Conservation (phyloP, 2,113 vertebrate genomes). For the Sarotherodon lohbergeri region DNA sequence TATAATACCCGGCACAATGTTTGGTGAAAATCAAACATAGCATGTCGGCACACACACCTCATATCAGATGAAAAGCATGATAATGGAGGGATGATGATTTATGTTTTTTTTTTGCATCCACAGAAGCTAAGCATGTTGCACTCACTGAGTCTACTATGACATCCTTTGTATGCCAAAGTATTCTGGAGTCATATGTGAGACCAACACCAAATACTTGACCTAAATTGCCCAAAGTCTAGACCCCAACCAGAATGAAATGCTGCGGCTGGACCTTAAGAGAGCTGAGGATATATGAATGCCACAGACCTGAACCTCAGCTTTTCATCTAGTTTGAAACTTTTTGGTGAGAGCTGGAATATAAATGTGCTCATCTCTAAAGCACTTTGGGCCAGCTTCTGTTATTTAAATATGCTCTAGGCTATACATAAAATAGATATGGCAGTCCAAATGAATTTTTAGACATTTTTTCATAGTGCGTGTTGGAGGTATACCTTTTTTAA, state of each 20-base stretch:
- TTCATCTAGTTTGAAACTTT: not conserved
- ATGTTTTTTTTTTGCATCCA: not conserved
- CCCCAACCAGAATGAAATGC: not conserved
- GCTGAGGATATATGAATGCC: not conserved
- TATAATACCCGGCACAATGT: not conserved
- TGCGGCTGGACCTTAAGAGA: not conserved
- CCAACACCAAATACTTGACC: not conserved
- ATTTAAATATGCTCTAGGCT: not conserved
- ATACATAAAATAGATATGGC: not conserved
- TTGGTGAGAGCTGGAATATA: not conserved
- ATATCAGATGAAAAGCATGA: not conserved
- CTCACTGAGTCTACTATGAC: not conserved
- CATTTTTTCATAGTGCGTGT: not conserved
- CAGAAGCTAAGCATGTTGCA: not conserved
- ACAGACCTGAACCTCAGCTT: not conserved
- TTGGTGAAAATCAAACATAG: not conserved
- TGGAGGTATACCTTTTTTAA: not conserved
- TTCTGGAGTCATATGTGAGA: not conserved
- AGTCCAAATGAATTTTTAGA: not conserved
- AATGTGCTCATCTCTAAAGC: not conserved
- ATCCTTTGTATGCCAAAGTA: not conserved
- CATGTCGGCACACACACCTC: not conserved
- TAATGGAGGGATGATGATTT: not conserved
- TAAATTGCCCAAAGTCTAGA: not conserved
- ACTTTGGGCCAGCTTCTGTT: not conserved